These are phyloP conservation scores for Ginglymostoma cirratum DNA, from an alignment of 2,113 vertebrate species.

Conservation along the genomic window DNA sequence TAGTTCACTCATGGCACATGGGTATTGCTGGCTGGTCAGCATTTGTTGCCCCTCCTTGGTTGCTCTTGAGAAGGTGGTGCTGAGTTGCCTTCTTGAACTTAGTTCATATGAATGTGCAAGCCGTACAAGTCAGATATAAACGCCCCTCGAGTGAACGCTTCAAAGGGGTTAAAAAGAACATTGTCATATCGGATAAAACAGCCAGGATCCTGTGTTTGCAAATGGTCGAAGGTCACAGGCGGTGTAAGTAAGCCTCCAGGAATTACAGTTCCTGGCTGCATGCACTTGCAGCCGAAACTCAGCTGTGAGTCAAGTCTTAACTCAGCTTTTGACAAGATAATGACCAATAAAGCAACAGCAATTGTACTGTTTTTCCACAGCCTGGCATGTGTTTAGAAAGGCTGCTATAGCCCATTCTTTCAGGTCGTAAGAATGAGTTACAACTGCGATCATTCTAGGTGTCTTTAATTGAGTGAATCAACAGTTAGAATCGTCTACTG, in stretches of 20 bases:
- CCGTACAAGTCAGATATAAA: neutral
- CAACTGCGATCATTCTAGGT: neutral
- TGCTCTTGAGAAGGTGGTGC: no score
- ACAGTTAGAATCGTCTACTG: neutral
- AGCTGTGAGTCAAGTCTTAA: conserved; percentile 31
- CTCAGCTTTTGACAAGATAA: conserved; percentile 37
- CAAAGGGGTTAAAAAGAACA: conserved; percentile 17
- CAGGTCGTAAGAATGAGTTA: conserved; percentile 8
- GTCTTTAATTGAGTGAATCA: conserved; percentile 23
- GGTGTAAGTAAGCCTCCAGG: neutral
- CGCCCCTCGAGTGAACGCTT: neutral
- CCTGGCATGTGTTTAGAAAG: neutral
- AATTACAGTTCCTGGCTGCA: conserved; percentile 5
- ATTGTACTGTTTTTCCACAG: conserved; percentile 20
- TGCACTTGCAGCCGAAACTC: neutral
- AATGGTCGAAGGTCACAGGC: conserved; percentile 2
- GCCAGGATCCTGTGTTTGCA: neutral
- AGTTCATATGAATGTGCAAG: neutral
- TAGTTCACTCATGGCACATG: no score
- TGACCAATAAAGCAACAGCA: conserved; percentile 9
- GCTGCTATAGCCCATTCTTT: neutral
- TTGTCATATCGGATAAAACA: neutral
- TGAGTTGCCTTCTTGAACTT: no score
- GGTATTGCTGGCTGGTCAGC: no score
- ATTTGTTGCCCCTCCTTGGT: no score